These are phyloP conservation scores for Platerodrilus igneus DNA, from an alignment of 2,888 invertebrate genomes.

Conservation along the genomic window DNA sequence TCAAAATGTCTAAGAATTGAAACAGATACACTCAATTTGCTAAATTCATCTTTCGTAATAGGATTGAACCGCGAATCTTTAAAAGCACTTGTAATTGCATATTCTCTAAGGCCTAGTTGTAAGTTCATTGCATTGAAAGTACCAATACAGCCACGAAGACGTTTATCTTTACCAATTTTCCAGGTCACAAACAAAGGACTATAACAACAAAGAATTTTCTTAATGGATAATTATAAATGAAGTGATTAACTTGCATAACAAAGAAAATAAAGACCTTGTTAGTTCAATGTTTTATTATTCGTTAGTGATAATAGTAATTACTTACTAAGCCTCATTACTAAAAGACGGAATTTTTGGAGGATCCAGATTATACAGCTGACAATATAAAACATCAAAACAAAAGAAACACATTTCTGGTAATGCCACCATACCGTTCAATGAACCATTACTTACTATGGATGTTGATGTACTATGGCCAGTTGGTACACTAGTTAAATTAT, in stretches of 20 bases:
- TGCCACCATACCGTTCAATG: conserved; percentile 60
- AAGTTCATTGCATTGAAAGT: conserved; percentile 97
- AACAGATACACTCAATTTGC: conserved; percentile 89
- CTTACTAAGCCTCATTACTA: conserved; percentile 94
- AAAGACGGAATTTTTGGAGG: conserved; percentile 89
- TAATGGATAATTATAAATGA: not conserved
- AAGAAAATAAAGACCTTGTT: not conserved
- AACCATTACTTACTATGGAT: conserved; percentile 41
- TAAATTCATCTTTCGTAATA: conserved; percentile 88
- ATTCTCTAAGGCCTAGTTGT: conserved; percentile 91
- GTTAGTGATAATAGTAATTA: conserved; percentile 35
- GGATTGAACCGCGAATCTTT: conserved; percentile 97
- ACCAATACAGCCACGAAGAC: conserved; percentile 96
- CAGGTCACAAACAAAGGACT: conserved; percentile 99
- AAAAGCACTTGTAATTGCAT: conserved; percentile 95
- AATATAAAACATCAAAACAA: conserved; percentile 97
- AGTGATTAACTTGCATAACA: conserved; percentile 2
- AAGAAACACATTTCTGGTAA: conserved; percentile 97
- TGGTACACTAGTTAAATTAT: conserved; percentile 52
- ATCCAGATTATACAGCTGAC: conserved; percentile 88
- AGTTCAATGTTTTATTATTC: not conserved
- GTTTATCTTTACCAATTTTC: conserved; percentile 94
- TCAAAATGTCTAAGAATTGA: conserved; percentile 96
- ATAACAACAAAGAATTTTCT: conserved; percentile 33
- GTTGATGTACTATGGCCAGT: conserved; percentile 44